Base-by-base conservation (phyloP, 2,888 invertebrate species). In the Cataglyphis albicans region DNA sequence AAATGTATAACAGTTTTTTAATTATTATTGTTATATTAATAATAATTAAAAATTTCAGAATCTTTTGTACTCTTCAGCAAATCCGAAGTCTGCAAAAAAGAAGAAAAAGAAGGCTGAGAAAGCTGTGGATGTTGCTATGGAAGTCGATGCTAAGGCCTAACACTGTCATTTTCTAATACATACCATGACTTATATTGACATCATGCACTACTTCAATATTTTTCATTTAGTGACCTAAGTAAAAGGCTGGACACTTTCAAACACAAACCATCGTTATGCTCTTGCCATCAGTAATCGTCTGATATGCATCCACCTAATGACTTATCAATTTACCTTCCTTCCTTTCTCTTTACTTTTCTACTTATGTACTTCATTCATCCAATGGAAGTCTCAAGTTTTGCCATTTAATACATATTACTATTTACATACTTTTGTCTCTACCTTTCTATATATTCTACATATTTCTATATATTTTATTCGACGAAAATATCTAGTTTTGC, bases 91-190 rank as follows among this genome's bases (percentile, higher is more conserved):
- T 35, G 98, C 97, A 91, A 98, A 98, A 95, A 97, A 97, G 96
- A 98, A 98, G 97, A 98, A 98, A 96, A 98, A 98, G 97, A 98
- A 97, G 97, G 97, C 97, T 87, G 96, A 96, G 89, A 96, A 96
- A 86, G 95, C 95, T 75, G 95, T 95, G 88, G 95, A 96, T 87
- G 92, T 93, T 88, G 95, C 96, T n/a, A 95, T 96, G 95, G 96
- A 96, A 94, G 96, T 96, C 32, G 96, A 96, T 92, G 96, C 95
- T 83, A 96, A 93, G 91, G 94, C 94, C 92, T 94, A 94, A 94
- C 93, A 91, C 87, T 82, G 87, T 85, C 82, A 74, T 87, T 44
- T 44, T 88, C 76, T 82, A 86, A 84, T 61, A 76, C 86, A 84
- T 81, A 81, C 86, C 89, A 91, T 91, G 90, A 92, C 90, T 91